Percentiles rank a stretch among this genome's conserved stretches.
phyloP scores from a whole-genome alignment of 2,113 vertebrate species.

The Thermophis baileyi region DNA sequence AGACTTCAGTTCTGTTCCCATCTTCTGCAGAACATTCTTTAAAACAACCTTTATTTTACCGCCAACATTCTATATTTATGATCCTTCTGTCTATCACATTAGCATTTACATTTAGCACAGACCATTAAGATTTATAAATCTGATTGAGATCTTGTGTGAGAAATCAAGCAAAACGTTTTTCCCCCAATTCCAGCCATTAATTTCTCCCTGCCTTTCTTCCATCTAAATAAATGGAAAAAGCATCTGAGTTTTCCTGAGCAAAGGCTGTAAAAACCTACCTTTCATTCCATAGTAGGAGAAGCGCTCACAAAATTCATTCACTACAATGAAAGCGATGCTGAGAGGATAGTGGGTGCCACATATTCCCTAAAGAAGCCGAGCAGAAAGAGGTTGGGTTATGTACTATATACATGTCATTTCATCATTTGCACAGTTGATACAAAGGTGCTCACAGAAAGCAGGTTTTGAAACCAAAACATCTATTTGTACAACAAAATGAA shows the following conservation, averaged over 20 bases:
- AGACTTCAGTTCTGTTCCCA: background rate
- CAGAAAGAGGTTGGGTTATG: background rate
- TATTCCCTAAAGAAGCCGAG: constrained; percentile 76
- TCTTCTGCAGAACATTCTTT: background rate
- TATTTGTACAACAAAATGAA: background rate
- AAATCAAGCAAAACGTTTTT: background rate
- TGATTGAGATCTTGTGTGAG: background rate
- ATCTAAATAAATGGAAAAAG: background rate
- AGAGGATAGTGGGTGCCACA: constrained; percentile 91
- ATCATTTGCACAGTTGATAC: background rate
- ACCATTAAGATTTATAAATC: background rate
- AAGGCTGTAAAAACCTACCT: constrained; percentile 73
- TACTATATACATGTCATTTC: background rate
- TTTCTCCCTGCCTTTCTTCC: background rate
- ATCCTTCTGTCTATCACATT: background rate
- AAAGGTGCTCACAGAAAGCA: background rate
- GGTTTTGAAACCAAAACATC: background rate
- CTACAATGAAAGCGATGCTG: constrained; percentile 93
- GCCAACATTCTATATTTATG: background rate
- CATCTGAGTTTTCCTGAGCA: background rate
- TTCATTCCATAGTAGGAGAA: constrained; percentile 99
- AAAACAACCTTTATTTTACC: background rate
- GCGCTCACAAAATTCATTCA: constrained; percentile 97
- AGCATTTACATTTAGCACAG: background rate
- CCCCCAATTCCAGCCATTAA: background rate